Evolutionary conservation across 1,140 invertebrate genomes (phyloP), one percentile per base, ranked within the genome.

Genomic region (Bombus soroeensis): DNA sequence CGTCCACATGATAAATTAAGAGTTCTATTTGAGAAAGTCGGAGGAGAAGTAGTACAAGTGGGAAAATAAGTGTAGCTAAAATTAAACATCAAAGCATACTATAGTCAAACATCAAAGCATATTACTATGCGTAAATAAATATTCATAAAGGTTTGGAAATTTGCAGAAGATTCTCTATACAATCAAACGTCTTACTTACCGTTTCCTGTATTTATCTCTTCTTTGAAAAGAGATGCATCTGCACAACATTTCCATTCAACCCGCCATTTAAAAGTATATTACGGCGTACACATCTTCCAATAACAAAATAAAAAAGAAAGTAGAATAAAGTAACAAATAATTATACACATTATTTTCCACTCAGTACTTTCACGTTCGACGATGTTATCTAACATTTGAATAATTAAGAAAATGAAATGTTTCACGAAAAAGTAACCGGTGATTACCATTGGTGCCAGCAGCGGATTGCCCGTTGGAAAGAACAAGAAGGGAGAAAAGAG

Each of bases 381-480:
- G 9, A 32, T 28, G 41, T 75, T 34, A 47, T 18, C 59, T 15
- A 66, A 75, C 57, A 66, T 76, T 71, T 57, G 53, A 73, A 68
- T 84, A 87, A 85, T 77, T 66, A 66, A 68, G 68, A 89, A 86
- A 71, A 71, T 39, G 34, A 72, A 89, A 47, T 10, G 39, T 77
- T 75, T 47, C 43, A 57, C 68, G 73, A 59, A 53, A 77, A 57
- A 74, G 71, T 43, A 28, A 57, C 28, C 68, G 73, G 78, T 85
- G 89, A 89, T 90, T 90, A 90, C 83, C 88, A 90, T 84, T 86
- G 83, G 80, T 59, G 62, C 76, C 68, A 87, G 87, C 77, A 82
- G 15, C 28, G 62, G 72, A 34, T 85, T 74, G 77, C 39, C 39
- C 39, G 68, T n/a, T n/a, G 18, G 28, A 47, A 59, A 37, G 64